Evolutionary conservation across 2,888 invertebrate genomes (phyloP).

Genomic region (Bombylius discolor): DNA sequence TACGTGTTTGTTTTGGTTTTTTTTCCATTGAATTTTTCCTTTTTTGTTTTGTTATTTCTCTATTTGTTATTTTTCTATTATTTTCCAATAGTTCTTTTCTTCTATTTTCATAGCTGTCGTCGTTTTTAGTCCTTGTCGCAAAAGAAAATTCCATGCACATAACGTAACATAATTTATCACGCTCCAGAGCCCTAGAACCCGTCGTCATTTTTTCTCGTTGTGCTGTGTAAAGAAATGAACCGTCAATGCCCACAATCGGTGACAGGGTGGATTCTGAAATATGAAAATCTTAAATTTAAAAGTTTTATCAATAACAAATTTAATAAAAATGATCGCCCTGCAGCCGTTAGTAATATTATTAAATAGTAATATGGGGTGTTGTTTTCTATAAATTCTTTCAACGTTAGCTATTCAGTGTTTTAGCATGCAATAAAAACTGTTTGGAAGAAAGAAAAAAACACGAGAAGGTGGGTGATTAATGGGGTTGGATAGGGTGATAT

Average conservation of each 20-base stretch:
- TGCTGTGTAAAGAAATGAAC: too few species aligned
- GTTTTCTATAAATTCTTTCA: too few species aligned
- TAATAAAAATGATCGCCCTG: too few species aligned
- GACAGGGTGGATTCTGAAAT: too few species aligned
- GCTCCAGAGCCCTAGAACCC: constrained; percentile 12
- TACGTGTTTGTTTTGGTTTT: neutral
- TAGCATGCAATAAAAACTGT: neutral
- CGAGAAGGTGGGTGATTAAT: neutral
- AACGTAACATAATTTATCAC: constrained; percentile 16
- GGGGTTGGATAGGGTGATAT: neutral
- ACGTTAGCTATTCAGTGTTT: neutral
- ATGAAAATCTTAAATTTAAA: too few species aligned
- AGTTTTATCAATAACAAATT: too few species aligned
- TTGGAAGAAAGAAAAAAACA: neutral
- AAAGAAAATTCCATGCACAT: constrained; percentile 13
- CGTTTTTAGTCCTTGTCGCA: neutral
- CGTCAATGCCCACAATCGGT: too few species aligned
- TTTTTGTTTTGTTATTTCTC: neutral
- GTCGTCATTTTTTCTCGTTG: constrained; percentile 9
- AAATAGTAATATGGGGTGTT: too few species aligned
- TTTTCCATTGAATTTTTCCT: neutral
- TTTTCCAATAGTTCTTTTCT: neutral
- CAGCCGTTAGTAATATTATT: too few species aligned
- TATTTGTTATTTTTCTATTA: neutral
- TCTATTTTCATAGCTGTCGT: neutral